phyloP scores from a whole-genome alignment of 2,797 vertebrate species.

The Triplophysa yarkandensis region DNA sequence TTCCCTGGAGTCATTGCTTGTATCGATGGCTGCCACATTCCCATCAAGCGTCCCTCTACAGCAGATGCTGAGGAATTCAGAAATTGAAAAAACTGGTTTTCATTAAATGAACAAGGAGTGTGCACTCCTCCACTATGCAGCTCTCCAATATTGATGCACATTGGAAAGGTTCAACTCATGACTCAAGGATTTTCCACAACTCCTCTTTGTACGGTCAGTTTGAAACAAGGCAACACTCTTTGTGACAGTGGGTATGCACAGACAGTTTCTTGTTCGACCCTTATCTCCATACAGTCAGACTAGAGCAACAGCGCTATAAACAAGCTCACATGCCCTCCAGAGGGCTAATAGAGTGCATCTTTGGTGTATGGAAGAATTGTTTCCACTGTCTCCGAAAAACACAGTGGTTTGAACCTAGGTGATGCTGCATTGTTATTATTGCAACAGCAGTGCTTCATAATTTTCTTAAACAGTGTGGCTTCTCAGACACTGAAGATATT shows the following conservation, averaged over 20 bases:
- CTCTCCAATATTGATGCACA: not conserved
- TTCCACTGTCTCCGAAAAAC: not conserved
- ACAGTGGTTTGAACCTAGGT: not conserved
- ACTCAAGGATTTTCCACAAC: too few species aligned
- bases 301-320: not conserved
- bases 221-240: not conserved
- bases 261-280: not conserved
- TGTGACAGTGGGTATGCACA: slow-evolving; percentile 11
- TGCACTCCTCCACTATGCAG: not conserved
- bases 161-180: not conserved
- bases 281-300: not conserved
- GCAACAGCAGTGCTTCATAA: not conserved
- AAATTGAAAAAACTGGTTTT: too few species aligned
- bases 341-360: not conserved
- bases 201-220: too few species aligned
- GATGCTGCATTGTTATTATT: slow-evolving; percentile 9
- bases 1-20: slow-evolving; percentile 20
- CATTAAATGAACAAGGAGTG: too few species aligned
- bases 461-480: not conserved
- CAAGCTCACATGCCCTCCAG: not conserved
- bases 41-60: not conserved
- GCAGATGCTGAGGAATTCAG: too few species aligned
- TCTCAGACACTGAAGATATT: not conserved
- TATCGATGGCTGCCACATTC: slow-evolving; percentile 34
- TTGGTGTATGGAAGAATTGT: not conserved